These are phyloP conservation scores for Sebastes nivosus DNA, from an alignment of 2,797 vertebrate genomes.

Conservation along the genomic window DNA sequence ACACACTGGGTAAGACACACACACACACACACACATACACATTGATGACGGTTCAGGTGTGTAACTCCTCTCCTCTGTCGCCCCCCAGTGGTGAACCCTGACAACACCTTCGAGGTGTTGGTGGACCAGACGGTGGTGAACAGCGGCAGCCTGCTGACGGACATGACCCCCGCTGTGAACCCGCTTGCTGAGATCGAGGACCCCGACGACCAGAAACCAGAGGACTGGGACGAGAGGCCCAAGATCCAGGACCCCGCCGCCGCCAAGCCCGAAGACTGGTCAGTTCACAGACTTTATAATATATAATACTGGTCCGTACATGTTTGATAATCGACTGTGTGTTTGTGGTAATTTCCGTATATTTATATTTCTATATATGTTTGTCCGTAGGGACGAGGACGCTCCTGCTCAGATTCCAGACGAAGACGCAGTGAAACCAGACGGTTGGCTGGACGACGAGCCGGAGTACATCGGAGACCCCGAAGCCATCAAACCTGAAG, in stretches of 20 bases:
- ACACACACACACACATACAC: neutral
- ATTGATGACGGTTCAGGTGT: neutral
- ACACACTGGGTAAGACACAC: neutral
- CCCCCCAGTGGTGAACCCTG: slow-evolving; percentile 91
- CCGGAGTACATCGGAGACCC: slow-evolving; percentile 94
- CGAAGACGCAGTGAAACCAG: slow-evolving; percentile 92
- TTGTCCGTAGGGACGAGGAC: slow-evolving; percentile 91
- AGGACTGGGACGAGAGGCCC: slow-evolving; percentile 98
- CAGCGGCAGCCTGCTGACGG: slow-evolving; percentile 91
- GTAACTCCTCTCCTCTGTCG: neutral
- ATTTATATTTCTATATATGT: neutral
- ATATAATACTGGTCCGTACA: neutral
- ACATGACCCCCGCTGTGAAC: slow-evolving; percentile 93
- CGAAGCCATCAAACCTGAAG: slow-evolving; percentile 95
- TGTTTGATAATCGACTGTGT: neutral
- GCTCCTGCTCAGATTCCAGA: slow-evolving; percentile 93
- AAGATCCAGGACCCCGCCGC: slow-evolving; percentile 96
- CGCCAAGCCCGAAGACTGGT: slow-evolving; percentile 96
- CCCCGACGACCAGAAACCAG: slow-evolving; percentile 94
- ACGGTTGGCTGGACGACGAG: slow-evolving; percentile 97
- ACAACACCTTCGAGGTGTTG: slow-evolving; percentile 95
- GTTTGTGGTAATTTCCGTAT: neutral
- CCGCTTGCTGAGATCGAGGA: slow-evolving; percentile 95
- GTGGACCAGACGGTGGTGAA: slow-evolving; percentile 95
- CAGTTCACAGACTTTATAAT: slow-evolving; percentile 36